Conservation (phyloP, 1,140 invertebrate species). For the Calliphora vicina region DNA sequence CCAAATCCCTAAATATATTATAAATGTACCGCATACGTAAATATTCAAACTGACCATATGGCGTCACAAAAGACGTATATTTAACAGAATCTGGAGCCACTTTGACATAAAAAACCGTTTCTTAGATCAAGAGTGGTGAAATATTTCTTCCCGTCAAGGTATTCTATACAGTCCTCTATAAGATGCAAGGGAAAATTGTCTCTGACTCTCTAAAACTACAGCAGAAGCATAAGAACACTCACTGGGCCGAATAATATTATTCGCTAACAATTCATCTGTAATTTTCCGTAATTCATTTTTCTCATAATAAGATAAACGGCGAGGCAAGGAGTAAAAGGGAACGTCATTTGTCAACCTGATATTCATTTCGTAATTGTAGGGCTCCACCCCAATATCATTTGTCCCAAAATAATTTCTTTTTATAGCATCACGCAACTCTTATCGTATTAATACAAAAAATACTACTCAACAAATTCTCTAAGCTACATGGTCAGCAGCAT, state of each 20-base stretch:
- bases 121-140: conserved; percentile 3
- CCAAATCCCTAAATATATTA: neutral
- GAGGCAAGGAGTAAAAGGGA: too few relatives aligned
- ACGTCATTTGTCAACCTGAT: too few relatives aligned
- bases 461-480: neutral
- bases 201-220: too few relatives aligned
- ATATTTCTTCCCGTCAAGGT: conserved; percentile 1
- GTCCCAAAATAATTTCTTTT: too few relatives aligned
- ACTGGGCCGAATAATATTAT: too few relatives aligned
- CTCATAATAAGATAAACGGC: too few relatives aligned
- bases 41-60: conserved; percentile 25
- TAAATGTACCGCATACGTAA: conserved; percentile 6
- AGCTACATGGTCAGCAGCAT: neutral
- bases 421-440: too few relatives aligned
- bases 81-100: neutral
- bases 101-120: neutral
- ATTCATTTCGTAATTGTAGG: too few relatives aligned
- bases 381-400: too few relatives aligned
- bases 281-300: too few relatives aligned
- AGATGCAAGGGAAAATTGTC: neutral
- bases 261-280: too few relatives aligned
- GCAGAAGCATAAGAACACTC: too few relatives aligned
- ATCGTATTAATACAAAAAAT: neutral
- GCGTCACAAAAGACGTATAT: conserved; percentile 25
- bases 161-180: conserved; percentile 3